Conservation (phyloP, 2,113 vertebrate genomes). For the Sceloporus undulatus region DNA sequence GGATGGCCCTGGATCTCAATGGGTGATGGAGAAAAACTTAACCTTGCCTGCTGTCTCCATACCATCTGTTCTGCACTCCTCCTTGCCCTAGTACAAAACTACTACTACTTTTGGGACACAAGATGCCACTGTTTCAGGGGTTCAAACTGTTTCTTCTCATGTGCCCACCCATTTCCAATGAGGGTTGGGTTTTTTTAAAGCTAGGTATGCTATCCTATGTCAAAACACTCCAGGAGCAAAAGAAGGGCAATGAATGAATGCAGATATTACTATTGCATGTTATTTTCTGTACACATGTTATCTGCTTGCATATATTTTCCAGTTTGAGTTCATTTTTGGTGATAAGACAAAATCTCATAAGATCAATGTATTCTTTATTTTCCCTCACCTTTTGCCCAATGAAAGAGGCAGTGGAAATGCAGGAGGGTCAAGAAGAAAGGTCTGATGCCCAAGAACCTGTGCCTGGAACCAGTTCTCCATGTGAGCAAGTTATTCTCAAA, state of each 20-base stretch:
- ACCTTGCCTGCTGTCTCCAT: background rate
- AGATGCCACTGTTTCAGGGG: background rate
- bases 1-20: background rate
- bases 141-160: background rate
- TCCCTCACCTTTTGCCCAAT: background rate
- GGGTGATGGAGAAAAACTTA: no score
- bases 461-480: conserved; percentile 45
- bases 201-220: background rate
- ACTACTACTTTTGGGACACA: background rate
- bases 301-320: background rate
- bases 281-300: background rate
- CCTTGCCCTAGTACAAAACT: background rate
- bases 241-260: background rate
- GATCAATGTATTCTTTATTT: conserved; percentile 16
- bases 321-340: background rate
- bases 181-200: background rate
- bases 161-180: background rate
- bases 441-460: conserved; percentile 7
- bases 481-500: conserved; percentile 35
- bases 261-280: background rate
- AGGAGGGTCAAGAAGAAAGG: conserved; percentile 45
- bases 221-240: background rate
- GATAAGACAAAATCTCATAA: background rate
- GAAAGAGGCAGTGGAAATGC: conserved; percentile 51
- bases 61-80: background rate